phyloP scores from a whole-genome alignment of 2,888 invertebrate species.

The Crioceris asparagi region DNA sequence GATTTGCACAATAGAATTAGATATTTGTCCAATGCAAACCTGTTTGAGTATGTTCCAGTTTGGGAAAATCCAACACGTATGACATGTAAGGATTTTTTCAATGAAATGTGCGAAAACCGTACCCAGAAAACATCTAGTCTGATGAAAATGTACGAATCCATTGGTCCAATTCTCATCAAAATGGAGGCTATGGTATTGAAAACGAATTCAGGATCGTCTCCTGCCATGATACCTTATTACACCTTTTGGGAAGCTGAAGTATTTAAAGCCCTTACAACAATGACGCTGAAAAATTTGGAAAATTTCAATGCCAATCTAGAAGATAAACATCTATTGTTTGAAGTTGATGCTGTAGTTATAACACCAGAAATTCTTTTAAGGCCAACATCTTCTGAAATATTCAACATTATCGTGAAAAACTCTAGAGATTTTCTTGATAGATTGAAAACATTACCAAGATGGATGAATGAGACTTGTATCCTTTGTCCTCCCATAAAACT shows the following conservation, averaged over 20 bases:
- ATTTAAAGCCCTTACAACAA: constrained; percentile 54
- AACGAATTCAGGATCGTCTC: constrained; percentile 63
- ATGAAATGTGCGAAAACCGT: constrained; percentile 56
- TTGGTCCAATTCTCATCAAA: constrained; percentile 75
- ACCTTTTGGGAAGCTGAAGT: constrained; percentile 72
- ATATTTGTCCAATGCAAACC: constrained; percentile 45
- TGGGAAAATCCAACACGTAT: constrained; percentile 22
- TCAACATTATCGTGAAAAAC: constrained; percentile 62
- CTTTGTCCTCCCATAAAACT: constrained; percentile 55
- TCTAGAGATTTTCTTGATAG: constrained; percentile 68
- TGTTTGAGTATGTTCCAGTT: constrained; percentile 40
- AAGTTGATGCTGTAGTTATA: constrained; percentile 65
- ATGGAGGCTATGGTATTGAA: constrained; percentile 75
- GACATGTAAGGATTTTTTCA: constrained; percentile 53
- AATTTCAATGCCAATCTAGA: constrained; percentile 47
- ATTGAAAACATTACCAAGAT: constrained; percentile 65
- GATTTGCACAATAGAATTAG: constrained; percentile 50
- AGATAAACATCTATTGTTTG: constrained; percentile 54
- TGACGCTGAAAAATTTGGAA: constrained; percentile 61
- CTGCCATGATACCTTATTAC: constrained; percentile 68
- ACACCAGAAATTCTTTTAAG: constrained; percentile 65
- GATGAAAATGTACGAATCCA: constrained; percentile 62
- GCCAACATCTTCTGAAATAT: constrained; percentile 67
- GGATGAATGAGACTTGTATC: constrained; percentile 76
- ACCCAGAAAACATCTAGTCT: constrained; percentile 57